Base-by-base conservation (phyloP, 2,797 vertebrate species). In the Pseudomugil gertrudae region DNA sequence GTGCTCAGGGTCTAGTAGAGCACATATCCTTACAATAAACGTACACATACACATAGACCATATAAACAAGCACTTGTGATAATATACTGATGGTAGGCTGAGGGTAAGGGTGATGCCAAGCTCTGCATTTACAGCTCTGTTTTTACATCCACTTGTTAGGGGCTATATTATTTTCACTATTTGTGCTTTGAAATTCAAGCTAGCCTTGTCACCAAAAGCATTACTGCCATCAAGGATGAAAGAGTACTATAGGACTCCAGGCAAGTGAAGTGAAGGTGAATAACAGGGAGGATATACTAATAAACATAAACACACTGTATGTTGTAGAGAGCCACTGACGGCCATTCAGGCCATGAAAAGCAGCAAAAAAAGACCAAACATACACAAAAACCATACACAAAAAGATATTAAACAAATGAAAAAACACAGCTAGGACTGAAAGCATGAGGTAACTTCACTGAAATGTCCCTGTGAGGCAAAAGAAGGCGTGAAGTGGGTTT, bases 71-170 rank as follows among this genome's bases (percentile, higher is more conserved):
- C 35, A 67, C 33, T 78, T 62, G 54, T 47, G 64, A 62, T 69
- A 79, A 87, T 84, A 74, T 78, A 73, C 62, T 79, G 63, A 80
- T 84, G 59, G 64, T 24, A 66, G 24, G 62, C 77, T 68, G 8
- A 56, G 72, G 83, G 75, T 58, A 66, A 61, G 35, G 66, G 58
- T 74, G 73, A 81, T 3, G 35, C 24, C 33, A 5, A 35, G 33
- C 2, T 8, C 21, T 8, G 15, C 56, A 55, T 84, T 80, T 69
- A 61, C 56, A 47, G 66, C 75, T 76, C 77, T 52, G 43, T 84
- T 84, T 81, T 43, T 85, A 87, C 79, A 78, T 75, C 63, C 30
- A 55, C 79, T 65, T 71, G 29, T 35, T 64, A 74, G 78, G 75
- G 67, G 76, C 56, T 61, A 2, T 9, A 43, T 33, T 13, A 51